Percentiles rank a stretch among this genome's conserved stretches.
These are phyloP conservation scores for Sinocyclocheilus rhinocerous DNA, from an alignment of 2,113 vertebrate genomes.

Conservation along the genomic window DNA sequence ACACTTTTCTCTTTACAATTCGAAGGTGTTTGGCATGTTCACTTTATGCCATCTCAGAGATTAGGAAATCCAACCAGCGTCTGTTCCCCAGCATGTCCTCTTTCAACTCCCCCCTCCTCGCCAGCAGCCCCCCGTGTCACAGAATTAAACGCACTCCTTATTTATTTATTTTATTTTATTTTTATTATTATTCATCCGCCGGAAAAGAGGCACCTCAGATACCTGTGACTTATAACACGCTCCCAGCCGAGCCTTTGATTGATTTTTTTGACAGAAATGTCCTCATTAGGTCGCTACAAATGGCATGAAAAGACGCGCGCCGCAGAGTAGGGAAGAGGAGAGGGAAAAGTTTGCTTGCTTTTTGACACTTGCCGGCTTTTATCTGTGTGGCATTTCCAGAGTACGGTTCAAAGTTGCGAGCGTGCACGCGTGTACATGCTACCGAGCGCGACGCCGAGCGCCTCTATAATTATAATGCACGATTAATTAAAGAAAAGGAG, in stretches of 20 bases:
- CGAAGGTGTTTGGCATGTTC: conserved; percentile 80
- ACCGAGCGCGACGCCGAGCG: conserved; percentile 52
- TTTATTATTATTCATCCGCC: conserved; percentile 69
- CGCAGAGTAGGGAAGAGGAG: conserved; percentile 56
- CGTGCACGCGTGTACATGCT: conserved; percentile 19
- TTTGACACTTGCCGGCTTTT: conserved; percentile 76
- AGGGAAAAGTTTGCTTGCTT: conserved; percentile 71
- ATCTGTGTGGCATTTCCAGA: conserved; percentile 66
- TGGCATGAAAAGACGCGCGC: conserved; percentile 66
- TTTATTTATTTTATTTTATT: conserved; percentile 66
- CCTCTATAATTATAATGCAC: conserved; percentile 70
- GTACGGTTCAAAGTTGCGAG: conserved; percentile 69
- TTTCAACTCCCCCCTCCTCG: conserved; percentile 71
- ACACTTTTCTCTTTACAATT: conserved; percentile 64
- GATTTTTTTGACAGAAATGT: conserved; percentile 81
- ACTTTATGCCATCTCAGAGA: conserved; percentile 78
- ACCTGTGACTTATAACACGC: conserved; percentile 70
- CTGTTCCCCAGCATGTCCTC: conserved; percentile 67
- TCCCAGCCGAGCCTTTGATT: conserved; percentile 69
- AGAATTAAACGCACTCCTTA: conserved; percentile 71
- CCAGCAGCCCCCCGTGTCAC: conserved; percentile 61
- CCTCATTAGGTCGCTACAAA: conserved; percentile 80
- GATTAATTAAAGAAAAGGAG: conserved; percentile 75
- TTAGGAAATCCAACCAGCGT: conserved; percentile 75
- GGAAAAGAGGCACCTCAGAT: conserved; percentile 64